Base-by-base conservation (phyloP, 2,888 invertebrate genomes). In the Philonicus albiceps region DNA sequence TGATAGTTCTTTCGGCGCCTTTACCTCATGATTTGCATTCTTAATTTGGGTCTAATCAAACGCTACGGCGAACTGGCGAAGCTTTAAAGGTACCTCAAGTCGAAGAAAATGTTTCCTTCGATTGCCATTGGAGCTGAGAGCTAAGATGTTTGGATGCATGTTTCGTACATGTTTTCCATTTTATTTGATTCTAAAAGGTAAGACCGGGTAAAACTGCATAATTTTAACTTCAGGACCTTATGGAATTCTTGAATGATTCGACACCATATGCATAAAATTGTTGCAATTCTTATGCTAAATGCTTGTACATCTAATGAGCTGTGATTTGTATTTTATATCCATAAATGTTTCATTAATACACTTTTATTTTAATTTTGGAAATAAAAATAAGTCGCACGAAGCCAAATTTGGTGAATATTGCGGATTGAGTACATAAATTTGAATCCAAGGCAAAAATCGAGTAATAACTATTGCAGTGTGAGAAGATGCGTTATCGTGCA, bases 1-100 rank as follows among this genome's bases (percentile, higher is more conserved):
- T 81, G 30, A 81, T 81, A 49, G 55, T 64, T 64, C 64, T 27
- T 64, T 19, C 64, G 64, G 64, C 64, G 64, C 64, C 64, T 64
- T 64, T 64, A 13, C 27, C 27, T 27, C 64, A 64, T 64, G 64
- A 64, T 64, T 64, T 64, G 27, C 64, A 64, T 64, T 64, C 64
- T 80, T 53, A 80, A 74, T 74, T 74, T 85, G 49, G 64, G 22
- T 64, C 64, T 64, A 64, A 64, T 64, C 64, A 64, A 64, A 64
- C 64, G 64, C 64, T 11, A 55, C 53, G n/a, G 55, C 11, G 11
- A 64, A 7, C 3, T 22, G 8, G n/a, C 64, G 19, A n/a, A 8
- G 27, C 64, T 27, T 13, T 13, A 64, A 11, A 64, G 8, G 64
- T 64, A 7, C 27, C 2, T 7, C 64, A 64, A n/a, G 1, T 64